Conservation (phyloP, 2,797 vertebrate genomes). For the Hydrophis major region DNA sequence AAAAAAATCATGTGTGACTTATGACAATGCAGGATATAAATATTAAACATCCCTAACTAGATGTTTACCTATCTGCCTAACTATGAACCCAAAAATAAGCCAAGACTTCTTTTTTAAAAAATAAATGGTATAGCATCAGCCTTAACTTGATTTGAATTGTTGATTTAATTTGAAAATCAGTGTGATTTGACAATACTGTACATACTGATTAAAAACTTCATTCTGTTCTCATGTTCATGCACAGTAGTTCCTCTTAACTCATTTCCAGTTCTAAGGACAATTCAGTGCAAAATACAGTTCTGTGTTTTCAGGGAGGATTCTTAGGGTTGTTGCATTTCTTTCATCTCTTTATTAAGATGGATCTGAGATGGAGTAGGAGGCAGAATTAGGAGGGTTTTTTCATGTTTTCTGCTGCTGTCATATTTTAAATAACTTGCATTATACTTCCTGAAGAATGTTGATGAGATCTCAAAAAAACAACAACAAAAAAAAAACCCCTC, state of each 20-base stretch:
- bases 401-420: neutral
- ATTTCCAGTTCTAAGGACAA: neutral
- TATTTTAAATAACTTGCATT: neutral
- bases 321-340: neutral
- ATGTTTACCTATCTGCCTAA: neutral
- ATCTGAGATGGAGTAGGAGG: neutral
- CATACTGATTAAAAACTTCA: neutral
- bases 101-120: neutral
- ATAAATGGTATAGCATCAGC: neutral
- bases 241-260: neutral
- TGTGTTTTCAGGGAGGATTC: neutral
- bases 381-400: neutral
- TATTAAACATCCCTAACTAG: neutral
- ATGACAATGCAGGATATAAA: neutral
- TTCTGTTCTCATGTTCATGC: neutral
- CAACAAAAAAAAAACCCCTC: too few species aligned
- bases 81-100: neutral
- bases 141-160: neutral
- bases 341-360: neutral
- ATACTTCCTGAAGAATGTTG: neutral
- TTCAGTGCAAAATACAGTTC: neutral
- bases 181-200: neutral
- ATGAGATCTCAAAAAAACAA: neutral
- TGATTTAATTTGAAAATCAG: neutral
- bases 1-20: neutral